phyloP scores from a whole-genome alignment of 2,113 vertebrate species.

The Agapornis roseicollis region DNA sequence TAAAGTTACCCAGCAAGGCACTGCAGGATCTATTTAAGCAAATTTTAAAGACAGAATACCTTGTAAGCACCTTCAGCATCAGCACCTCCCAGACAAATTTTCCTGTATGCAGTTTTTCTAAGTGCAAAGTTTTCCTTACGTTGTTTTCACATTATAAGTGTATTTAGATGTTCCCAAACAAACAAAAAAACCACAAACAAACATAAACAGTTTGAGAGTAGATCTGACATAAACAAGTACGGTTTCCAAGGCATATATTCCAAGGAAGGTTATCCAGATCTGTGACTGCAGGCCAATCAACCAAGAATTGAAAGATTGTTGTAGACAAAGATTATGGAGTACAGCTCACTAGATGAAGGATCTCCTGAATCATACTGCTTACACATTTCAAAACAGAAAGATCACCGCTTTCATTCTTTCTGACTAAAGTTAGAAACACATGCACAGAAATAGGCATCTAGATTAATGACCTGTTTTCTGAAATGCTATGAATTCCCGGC shows the following conservation, averaged over 20 bases:
- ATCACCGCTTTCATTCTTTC: background rate
- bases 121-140: background rate
- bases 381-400: background rate
- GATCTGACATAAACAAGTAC: background rate
- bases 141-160: background rate
- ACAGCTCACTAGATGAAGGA: background rate
- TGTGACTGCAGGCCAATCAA: background rate
- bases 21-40: background rate
- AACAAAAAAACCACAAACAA: background rate
- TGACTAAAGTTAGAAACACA: slow-evolving; percentile 34
- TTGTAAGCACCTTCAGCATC: background rate
- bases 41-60: background rate
- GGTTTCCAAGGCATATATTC: background rate
- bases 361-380: background rate
- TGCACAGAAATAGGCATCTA: slow-evolving; percentile 30
- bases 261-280: background rate
- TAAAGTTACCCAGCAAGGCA: background rate
- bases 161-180: background rate
- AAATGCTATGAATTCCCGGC: background rate
- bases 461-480: slow-evolving; percentile 50
- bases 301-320: background rate
- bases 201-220: background rate
- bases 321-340: background rate
- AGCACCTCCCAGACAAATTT: background rate
- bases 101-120: background rate